These are phyloP conservation scores for Pollimyrus isidori DNA, from an alignment of 2,113 vertebrate genomes.

Conservation along the genomic window DNA sequence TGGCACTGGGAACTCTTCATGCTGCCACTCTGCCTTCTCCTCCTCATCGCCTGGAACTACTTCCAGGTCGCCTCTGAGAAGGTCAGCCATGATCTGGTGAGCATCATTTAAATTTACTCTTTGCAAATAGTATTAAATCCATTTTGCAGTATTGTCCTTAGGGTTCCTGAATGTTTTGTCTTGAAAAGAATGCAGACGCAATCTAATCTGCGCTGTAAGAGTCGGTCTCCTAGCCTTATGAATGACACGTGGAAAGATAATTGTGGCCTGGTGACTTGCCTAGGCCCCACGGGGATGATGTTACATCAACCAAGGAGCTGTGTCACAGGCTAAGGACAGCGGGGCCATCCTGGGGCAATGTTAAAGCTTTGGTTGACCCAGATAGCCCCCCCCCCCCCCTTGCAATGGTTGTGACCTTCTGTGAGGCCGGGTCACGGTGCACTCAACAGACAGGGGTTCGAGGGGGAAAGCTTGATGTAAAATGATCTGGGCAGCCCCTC, in stretches of 20 bases:
- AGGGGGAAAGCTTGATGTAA: constrained; percentile 3
- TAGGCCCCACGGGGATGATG: neutral
- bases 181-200: neutral
- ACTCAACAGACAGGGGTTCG: neutral
- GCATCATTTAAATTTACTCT: constrained; percentile 24
- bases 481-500: neutral
- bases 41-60: constrained; percentile 83
- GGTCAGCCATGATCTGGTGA: constrained; percentile 71
- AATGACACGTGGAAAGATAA: neutral
- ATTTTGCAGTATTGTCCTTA: neutral
- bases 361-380: neutral
- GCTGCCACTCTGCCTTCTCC: constrained; percentile 76
- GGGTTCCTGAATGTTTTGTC: neutral
- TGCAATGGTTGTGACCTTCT: neutral
- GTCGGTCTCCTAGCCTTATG: neutral
- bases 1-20: constrained; percentile 93
- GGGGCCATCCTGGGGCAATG: neutral
- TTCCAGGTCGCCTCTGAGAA: constrained; percentile 63
- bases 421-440: neutral
- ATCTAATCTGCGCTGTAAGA: neutral
- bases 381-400: neutral
- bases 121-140: neutral
- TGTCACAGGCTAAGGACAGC: neutral
- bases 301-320: neutral
- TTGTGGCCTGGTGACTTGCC: neutral